Percentiles rank a stretch among this genome's conserved stretches.
Conservation (phyloP, 2,797 vertebrate species). For the Tragopan temminckii region DNA sequence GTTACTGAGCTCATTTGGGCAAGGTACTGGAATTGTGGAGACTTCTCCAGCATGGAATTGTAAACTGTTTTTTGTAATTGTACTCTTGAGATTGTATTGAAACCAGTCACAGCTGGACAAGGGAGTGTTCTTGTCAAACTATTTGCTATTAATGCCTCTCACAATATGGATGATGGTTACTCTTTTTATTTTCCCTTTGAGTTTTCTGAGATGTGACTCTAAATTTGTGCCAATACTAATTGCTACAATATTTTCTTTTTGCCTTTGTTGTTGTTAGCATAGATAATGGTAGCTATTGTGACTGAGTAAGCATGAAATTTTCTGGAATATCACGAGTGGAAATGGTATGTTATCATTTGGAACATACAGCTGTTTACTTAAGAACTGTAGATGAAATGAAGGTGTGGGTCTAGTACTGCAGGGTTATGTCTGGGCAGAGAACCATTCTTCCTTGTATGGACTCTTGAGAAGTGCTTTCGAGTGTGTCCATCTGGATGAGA, state of each 20-base stretch:
- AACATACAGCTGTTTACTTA: not conserved
- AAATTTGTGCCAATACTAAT: not conserved
- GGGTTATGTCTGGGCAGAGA: not conserved
- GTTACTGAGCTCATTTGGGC: not conserved
- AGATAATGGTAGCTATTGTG: not conserved
- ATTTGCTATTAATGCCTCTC: not conserved
- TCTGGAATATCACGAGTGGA: not conserved
- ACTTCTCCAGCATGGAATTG: not conserved
- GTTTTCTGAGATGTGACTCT: not conserved
- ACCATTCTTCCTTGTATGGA: not conserved
- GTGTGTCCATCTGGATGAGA: not conserved
- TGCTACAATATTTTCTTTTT: not conserved
- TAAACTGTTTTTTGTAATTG: not conserved
- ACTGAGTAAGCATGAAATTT: not conserved
- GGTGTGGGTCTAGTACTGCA: not conserved
- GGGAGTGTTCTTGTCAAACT: not conserved
- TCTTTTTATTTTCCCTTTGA: not conserved
- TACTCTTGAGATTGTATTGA: not conserved
- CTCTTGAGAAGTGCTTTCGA: not conserved
- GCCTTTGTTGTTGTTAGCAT: not conserved
- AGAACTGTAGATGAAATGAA: not conserved
- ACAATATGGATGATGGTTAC: not conserved
- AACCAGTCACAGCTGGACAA: not conserved
- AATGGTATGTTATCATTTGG: not conserved
- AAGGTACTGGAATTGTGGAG: not conserved